A percentile compares a stretch with the other conserved stretches of the same genome.
These are phyloP conservation scores for Porites lutea DNA, from an alignment of 64 coral and sea anemone species.

Conservation along the genomic window DNA sequence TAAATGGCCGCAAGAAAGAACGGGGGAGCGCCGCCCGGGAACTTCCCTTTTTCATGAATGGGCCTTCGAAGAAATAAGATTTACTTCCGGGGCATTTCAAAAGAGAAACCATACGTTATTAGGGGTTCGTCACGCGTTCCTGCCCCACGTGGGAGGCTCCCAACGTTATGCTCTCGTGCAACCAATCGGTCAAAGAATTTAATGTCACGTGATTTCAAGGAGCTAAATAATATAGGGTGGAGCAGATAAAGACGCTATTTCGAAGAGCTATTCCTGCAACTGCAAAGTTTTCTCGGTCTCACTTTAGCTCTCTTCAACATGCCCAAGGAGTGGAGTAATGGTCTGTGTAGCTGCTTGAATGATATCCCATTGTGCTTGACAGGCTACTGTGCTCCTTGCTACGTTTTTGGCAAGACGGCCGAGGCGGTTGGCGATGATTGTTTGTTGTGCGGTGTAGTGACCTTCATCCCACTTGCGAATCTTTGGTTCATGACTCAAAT, in stretches of 20 bases:
- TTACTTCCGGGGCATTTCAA: too few relatives aligned
- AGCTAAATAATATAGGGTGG: too few relatives aligned
- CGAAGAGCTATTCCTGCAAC: neutral
- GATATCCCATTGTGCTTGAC: conserved; percentile 80
- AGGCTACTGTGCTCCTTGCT: conserved; percentile 74
- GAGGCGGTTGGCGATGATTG: conserved; percentile 95
- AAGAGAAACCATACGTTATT: too few relatives aligned
- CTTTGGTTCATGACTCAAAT: conserved; percentile 76
- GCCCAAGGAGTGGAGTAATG: conserved; percentile 15
- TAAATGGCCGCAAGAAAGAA: too few relatives aligned
- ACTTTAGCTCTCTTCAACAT: neutral
- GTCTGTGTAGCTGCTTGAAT: conserved; percentile 69
- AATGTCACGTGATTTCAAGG: neutral
- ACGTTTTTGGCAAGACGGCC: conserved; percentile 89
- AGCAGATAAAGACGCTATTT: neutral
- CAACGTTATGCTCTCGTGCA: too few relatives aligned
- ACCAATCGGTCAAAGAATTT: too few relatives aligned
- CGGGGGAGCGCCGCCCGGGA: too few relatives aligned
- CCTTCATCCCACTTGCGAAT: conserved; percentile 70
- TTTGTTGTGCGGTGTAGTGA: conserved; percentile 78
- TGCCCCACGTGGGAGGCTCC: too few relatives aligned
- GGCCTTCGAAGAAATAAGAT: too few relatives aligned
- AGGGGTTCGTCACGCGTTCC: too few relatives aligned
- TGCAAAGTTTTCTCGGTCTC: neutral
- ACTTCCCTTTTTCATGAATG: too few relatives aligned